Evolutionary conservation across 2,888 invertebrate species (phyloP), one percentile per base, ranked within the genome.

Genomic region (Syrista parreyssii): DNA sequence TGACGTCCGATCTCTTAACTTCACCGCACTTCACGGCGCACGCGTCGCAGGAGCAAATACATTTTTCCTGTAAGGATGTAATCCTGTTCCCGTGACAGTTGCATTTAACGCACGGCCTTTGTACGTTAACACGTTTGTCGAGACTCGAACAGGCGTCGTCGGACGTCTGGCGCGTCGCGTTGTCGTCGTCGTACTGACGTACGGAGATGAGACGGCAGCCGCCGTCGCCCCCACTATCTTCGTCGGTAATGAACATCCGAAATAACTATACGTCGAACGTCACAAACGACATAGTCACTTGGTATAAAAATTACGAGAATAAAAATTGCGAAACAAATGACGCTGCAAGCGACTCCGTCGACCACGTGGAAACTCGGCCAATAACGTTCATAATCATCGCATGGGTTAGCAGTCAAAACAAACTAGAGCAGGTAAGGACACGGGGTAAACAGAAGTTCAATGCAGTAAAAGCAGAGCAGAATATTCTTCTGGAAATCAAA

Each of bases 241-340:
- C 89, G 84, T 88, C 88, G 82, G 84, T 88, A 85, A 90, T 89
- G 86, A 88, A 90, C 90, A 91, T 90, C 86, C 88, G 87, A 85
- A 87, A 84, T 86, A 82, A 80, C 82, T 71, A 55, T 23, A 55
- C 55, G 55, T 55, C 55, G 55, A 55, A 23, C 9, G 55, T 55
- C 55, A 23, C 23, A 71, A 75, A 68, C 71, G 55, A 55, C 55
- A 55, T 55, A 55, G 55, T 55, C 9, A 23, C 9, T 23, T 23
- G 55, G 23, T 55, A 55, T 55, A 55, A 55, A 55, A 23, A 23
- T 55, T 23, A 55, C 23, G 23, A 55, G 23, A 55, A 36, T 36
- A 36, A 55, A 23, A 23, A 23, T 55, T 55, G 55, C 23, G 55
- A 55, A 55, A 55, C 9, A 40, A 40, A 9, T 6, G 23, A 40